Evolutionary conservation across 64 coral and sea anemone genomes (phyloP), one percentile per base, ranked within the genome.

Genomic region (Actinia equina): DNA sequence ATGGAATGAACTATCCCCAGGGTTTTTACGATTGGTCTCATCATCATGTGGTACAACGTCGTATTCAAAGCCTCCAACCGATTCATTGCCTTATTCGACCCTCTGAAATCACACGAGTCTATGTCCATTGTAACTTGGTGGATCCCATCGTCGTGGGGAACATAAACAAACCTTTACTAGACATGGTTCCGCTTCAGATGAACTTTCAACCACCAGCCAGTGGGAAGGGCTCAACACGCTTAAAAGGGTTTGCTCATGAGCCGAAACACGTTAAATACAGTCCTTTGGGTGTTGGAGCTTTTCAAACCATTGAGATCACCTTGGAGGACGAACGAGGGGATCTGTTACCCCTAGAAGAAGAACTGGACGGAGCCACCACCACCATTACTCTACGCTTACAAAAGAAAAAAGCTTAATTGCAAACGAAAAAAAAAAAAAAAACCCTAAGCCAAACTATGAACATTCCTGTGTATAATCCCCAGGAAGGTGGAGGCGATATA

Each of bases 191-290:
- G 2, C 62, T 65, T 65, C 62, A 65, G 62, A 65, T 65, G 62
- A 14, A n/a, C 15, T 20, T 65, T 14, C 62, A 5, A 65, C 62
- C 62, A 7, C 4, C 62, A 14, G n/a, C 6, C 62, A 20, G 5
- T n/a, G 62, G 62, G 1, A 5, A 65, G 62, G 62, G 62, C 20
- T 3, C 62, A 65, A 5, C 62, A 65, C 62, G 62, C 20, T 65
- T 65, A 65, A 65, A 65, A 65, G 62, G 62, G 62, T 65, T 65
- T 65, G 22, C 62, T 65, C 62, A 65, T 65, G 62, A 65, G 62
- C 22, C 62, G 4, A 65, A 65, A 65, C 62, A 25, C 62, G 62
- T 65, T 65, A 65, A 65, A 65, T 65, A 65, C 62, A 23, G 22
- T 23, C 62, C 62, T 0, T 14, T 65, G 62, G 62, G 62, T 7